Percentiles rank a stretch among this genome's conserved stretches.
phyloP scores from a whole-genome alignment of 2,888 invertebrate genomes.

The Caenorhabditis plicata region DNA sequence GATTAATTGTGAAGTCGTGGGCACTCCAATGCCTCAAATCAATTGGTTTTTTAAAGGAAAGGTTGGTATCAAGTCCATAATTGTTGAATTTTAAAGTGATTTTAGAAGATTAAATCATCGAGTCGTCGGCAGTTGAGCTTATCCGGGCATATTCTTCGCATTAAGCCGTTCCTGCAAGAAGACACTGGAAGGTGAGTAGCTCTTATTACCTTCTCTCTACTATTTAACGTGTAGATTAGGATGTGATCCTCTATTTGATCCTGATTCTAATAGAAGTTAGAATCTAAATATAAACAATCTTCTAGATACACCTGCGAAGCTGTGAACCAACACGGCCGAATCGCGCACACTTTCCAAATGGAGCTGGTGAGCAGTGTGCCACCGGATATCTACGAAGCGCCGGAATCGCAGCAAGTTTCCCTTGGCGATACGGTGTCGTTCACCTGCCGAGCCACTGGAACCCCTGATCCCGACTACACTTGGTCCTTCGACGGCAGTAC shows the following conservation, averaged over 20 bases:
- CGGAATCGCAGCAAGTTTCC: conserved; percentile 31
- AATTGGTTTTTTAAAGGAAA: conserved; percentile 36
- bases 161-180: conserved; percentile 63
- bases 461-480: conserved; percentile 80
- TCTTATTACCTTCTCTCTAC: background rate
- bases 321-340: conserved; percentile 57
- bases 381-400: conserved; percentile 55
- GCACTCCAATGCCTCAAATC: conserved; percentile 35
- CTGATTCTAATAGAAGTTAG: background rate
- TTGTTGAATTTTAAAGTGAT: background rate
- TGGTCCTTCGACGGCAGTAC: conserved; percentile 80
- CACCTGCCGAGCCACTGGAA: conserved; percentile 80
- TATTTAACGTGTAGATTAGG: background rate
- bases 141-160: conserved; percentile 51
- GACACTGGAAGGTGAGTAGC: conserved; percentile 54
- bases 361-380: conserved; percentile 47
- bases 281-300: too few species aligned
- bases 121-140: conserved; percentile 50
- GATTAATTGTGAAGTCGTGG: conserved; percentile 43
- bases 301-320: conserved; percentile 66
- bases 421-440: conserved; percentile 73
- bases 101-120: conserved; percentile 38
- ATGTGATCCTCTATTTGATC: background rate
- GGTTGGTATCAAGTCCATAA: background rate
- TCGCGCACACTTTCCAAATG: conserved; percentile 35